Percentiles rank a stretch among this genome's conserved stretches.
These are phyloP conservation scores for silkworm (Bombyx mori) DNA, from an alignment of 1,140 invertebrate genomes.

Conservation along the genomic window DNA sequence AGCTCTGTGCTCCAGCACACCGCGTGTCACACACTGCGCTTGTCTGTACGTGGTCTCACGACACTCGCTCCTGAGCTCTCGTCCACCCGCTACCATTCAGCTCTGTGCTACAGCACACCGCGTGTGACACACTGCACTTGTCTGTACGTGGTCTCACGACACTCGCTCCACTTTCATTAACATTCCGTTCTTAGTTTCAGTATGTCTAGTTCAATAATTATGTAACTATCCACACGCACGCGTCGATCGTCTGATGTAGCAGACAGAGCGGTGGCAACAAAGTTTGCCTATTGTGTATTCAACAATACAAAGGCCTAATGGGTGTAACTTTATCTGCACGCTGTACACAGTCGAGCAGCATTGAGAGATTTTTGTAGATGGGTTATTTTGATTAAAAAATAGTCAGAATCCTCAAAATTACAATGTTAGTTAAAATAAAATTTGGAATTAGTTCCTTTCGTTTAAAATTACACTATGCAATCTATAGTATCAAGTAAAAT, in stretches of 20 bases:
- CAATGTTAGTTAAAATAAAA: too few relatives aligned
- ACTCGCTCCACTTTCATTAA: not conserved
- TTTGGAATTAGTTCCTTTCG: too few relatives aligned
- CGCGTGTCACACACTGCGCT: too few relatives aligned
- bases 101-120: not conserved
- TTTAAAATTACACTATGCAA: too few relatives aligned
- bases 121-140: not conserved
- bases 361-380: not conserved
- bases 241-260: not conserved
- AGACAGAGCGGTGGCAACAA: slow-evolving; percentile 6
- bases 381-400: too few relatives aligned
- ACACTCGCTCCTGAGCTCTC: too few relatives aligned
- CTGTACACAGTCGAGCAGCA: not conserved
- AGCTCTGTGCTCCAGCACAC: too few relatives aligned
- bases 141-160: too few relatives aligned
- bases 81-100: too few relatives aligned
- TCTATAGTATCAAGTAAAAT: too few relatives aligned
- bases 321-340: slow-evolving; percentile 7
- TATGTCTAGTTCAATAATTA: not conserved
- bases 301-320: slow-evolving; percentile 8
- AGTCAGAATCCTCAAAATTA: too few relatives aligned
- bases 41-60: too few relatives aligned
- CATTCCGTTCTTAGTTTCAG: not conserved
- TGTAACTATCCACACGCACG: not conserved
- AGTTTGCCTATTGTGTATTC: slow-evolving; percentile 6